Evolutionary conservation across 2,113 vertebrate species (phyloP).

Genomic region (Myrmecobius fasciatus): DNA sequence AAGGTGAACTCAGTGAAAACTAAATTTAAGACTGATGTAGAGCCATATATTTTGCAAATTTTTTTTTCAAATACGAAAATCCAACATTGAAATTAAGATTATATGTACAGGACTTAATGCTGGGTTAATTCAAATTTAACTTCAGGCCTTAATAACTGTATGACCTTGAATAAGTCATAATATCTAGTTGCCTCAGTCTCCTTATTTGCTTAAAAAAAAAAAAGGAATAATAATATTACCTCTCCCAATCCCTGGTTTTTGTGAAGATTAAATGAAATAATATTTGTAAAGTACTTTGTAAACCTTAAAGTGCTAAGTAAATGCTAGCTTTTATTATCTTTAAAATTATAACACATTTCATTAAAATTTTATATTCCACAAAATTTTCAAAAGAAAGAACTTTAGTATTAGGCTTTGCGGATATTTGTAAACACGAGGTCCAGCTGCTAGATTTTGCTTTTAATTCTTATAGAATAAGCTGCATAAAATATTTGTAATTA

Average conservation of each 20-base stretch:
- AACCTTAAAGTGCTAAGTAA: background rate
- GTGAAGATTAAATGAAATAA: background rate
- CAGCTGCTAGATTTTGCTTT: background rate
- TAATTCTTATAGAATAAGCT: background rate
- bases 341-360: background rate
- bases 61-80: background rate
- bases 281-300: background rate
- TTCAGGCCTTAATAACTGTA: background rate
- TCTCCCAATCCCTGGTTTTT: background rate
- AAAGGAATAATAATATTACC: background rate
- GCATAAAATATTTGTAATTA: background rate
- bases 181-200: background rate
- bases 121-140: background rate
- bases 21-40: background rate
- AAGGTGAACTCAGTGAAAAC: background rate
- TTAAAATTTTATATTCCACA: background rate
- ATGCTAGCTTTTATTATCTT: background rate
- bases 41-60: background rate
- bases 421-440: background rate
- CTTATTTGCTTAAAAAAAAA: background rate
- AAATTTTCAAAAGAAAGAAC: background rate
- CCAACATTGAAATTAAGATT: background rate
- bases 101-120: background rate
- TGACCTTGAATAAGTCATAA: background rate
- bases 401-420: background rate